Evolutionary conservation across 1,140 invertebrate species (phyloP), one percentile per base, ranked within the genome.

Genomic region (Drosophila sechellia): DNA sequence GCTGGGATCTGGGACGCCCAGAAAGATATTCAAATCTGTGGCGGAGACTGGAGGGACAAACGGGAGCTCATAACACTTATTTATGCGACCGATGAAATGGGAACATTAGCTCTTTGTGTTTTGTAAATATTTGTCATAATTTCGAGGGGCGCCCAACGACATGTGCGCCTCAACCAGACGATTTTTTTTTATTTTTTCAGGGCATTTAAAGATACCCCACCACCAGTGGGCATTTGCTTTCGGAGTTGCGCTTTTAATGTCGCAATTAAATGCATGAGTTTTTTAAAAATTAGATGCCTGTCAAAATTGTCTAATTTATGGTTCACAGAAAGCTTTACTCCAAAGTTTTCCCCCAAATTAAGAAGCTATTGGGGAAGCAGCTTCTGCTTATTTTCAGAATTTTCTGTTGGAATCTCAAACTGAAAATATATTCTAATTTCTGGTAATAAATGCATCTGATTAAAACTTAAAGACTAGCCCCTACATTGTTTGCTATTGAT

Each of bases 41-140:
- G 77, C 77, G 49, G 70, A 77, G 83, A 73, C 54, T 65, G 48
- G 53, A 37, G 54, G 54, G 34, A 52, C 46, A 59, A 79, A 74
- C 72, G 81, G 75, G 75, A 69, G 61, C 65, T 83, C 83, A 75
- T 79, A 81, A 85, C 69, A 87, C 79, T 83, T 89, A 90, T 90
- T 90, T 90, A 90, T 90, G 87, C 69, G 49, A 53, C 69, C 76
- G 87, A 78, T 90, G 87, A 90, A 90, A 90, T 90, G 87, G 81
- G 77, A 84, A 86, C 81, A 90, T 90, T 90, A 89, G 83, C 64
- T 72, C 55, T 55, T 60, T 71, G 50, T 89, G 84, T 87, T 75
- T 86, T 87, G 79, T 87, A 87, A 87, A 87, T 87, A 87, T 87
- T 89, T 87, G 84, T 87, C 79, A 89, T 87, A 87, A 89, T 81